Base-by-base conservation (phyloP, 2,797 vertebrate genomes). In the Alexandromys oeconomus region DNA sequence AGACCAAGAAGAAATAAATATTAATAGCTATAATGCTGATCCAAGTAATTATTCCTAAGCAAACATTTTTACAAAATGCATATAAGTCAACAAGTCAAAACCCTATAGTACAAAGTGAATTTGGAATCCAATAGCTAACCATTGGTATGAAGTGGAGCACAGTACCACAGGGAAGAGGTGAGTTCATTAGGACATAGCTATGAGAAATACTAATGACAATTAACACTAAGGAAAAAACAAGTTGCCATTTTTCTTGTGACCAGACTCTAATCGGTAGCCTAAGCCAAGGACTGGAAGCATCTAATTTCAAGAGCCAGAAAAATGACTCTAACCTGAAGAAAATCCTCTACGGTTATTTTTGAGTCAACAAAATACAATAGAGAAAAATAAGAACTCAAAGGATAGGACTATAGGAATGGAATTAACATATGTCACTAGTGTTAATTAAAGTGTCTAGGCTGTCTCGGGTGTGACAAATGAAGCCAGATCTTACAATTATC, bases 51-150 rank as follows among this genome's bases (percentile, higher is more conserved):
- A 80, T 89, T 25, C 74, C 89, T 19, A 91, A 82, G 31, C 23
- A 63, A 96, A 74, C 3, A 54, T 6, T 91, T 95, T 57, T 11
- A 57, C 76, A 89, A 92, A 85, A 85, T 88, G 17, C 63, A 87
- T 79, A 6, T 14, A 94, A 84, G 78, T 76, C 27, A 78, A 67
- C 61, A 63, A 95, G 65, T n/a, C 82, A 67, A 97, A 94, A 95
- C 25, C 12, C 78, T 85, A 71, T 79, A 81, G n/a, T 37, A 40
- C 21, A 73, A 89, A 87, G 40, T 87, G 95, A 92, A 76, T 67
- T 87, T 93, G n/a, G n/a, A 96, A 77, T 87, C 65, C 96, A 92
- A 85, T 6, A 61, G 4, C 11, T 79, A 84, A 76, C n/a, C 14
- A 86, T 59, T 6, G 11, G 15, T 37, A n/a, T 29, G 65, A 15